Base-by-base conservation (phyloP, 2,797 vertebrate species). In the Antennarius maculatus region DNA sequence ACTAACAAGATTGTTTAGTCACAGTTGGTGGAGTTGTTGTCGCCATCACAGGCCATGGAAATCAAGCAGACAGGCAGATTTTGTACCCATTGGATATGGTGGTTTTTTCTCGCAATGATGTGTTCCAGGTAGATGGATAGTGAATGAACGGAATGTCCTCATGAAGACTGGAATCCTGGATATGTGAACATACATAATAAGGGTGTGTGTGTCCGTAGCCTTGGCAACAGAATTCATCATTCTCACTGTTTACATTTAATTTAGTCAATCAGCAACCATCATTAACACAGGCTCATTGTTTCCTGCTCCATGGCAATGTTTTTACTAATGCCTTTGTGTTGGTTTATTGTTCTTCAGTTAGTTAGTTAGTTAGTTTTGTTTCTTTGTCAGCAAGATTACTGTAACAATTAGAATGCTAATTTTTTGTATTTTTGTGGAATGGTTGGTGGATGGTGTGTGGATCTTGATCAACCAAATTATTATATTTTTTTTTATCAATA, bases 1-100 rank as follows among this genome's bases (percentile, higher is more conserved):
- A 74, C 80, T 81, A 85, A 86, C 74, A 77, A 61, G 86, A 88
- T 86, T 85, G 84, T 84, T 89, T 86, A 76, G 87, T 88, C 87
- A 88, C 87, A 86, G 77, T 76, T 43, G 57, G 56, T 45, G 65
- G 31, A 77, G 61, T 65, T 79, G 83, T 72, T 84, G 80, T 81
- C 54, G 69, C 66, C 45, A 71, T 69, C 71, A 63, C 42, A 55
- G 28, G 59, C 74, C 80, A 68, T 86, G 80, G 55, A 79, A 87
- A 85, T 82, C 17, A 16, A 85, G 61, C 65, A 65, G 85, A 87
- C 82, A 76, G 79, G 59, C 73, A 49, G 23, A 80, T 77, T 64
- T 66, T 70, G 69, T 59, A 45, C 56, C 23, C 54, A 52, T 23
- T 61, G 59, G 66, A 60, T 55, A 63, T 61, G 67, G 64, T 34